Evolutionary conservation across 37 sponge, comb jelly and placozoan species (phyloP), one percentile per base, ranked within the genome.

Genomic region (Hormiphora californensis): DNA sequence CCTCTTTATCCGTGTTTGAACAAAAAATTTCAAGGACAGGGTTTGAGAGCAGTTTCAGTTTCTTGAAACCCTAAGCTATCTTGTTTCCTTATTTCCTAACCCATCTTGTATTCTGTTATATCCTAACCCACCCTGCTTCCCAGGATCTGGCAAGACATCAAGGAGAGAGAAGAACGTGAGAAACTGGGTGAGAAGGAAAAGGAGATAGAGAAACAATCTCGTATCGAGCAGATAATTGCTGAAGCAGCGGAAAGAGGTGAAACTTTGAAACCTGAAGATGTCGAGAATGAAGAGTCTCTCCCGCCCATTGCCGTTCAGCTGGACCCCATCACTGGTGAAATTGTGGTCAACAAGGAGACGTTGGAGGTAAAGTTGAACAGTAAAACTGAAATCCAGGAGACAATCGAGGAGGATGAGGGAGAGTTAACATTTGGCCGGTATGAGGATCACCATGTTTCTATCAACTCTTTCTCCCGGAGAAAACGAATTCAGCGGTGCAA

Each of bases 361-460:
- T 30, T 73, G 81, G 81, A 73, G 43, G 81, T 73, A n/a, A n/a
- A n/a, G n/a, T n/a, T n/a, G n/a, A 73, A 73, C 39, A 73, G 40
- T 43, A 73, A 73, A 36, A 36, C 81, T 11, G 81, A 73, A 40
- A 73, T 73, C 46, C 81, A 19, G 46, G 81, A 73, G 22, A 73
- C 81, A 1, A 46, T 73, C 23, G 81, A 43, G 81, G 81, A 73
- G 25, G 81, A 73, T 40, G 81, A 32, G 12, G 32, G 46, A 23
- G 81, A 73, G 81, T n/a, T 73, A 0, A 27, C 81, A 11, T 73
- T 36, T 36, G 81, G 81, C n/a, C 40, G 43, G 44, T 73, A 73
- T 28, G 81, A 73, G 46, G 81, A 73, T 73, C 81, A 73, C 44
- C 40, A 39, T 8, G 81, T 73, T 4, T 32, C 32, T 46, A 73